Evolutionary conservation across 2,888 invertebrate genomes (phyloP), one percentile per base, ranked within the genome.

Genomic region (Tenthredo distinguenda): DNA sequence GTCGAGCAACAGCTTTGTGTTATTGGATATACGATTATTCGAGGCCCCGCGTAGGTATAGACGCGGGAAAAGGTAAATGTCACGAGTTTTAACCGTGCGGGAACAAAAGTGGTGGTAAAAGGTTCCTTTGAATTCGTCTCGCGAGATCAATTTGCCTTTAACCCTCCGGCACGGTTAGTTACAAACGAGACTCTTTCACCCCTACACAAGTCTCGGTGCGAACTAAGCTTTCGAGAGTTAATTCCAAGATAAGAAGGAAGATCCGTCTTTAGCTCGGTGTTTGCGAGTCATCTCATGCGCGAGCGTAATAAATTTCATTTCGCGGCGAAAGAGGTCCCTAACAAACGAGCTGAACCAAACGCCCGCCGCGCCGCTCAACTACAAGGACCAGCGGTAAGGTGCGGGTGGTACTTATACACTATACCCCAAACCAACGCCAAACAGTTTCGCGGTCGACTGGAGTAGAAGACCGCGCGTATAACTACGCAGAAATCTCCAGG

Each of bases 261-360:
- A 88, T 90, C 88, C 86, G 87, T 88, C 88, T 89, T 88, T 79
- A 85, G 71, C 58, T 83, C 77, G 84, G 81, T 88, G 88, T 88
- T 88, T 86, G 85, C 88, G 87, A 87, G 88, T 88, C 89, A 90
- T 90, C 87, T 88, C 89, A 86, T 88, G 88, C 88, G 88, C 89
- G 89, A 88, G 89, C 86, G 88, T 87, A 88, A 90, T 91, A 91
- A 91, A 91, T 91, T 90, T 87, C 86, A 83, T 85, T 85, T 85
- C 85, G 83, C 86, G 89, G 89, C 86, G 88, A 90, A 90, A 90
- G 87, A 88, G 89, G 88, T 90, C 89, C 88, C 88, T 88, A 88
- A 87, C 89, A 86, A 90, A 90, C 88, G 88, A 87, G 87, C 87
- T 85, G 86, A 65, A 71, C 83, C 47, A 83, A 71, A 68, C 68